Evolutionary conservation across 2,797 vertebrate genomes (phyloP).

Genomic region (Acanthiza pusilla): DNA sequence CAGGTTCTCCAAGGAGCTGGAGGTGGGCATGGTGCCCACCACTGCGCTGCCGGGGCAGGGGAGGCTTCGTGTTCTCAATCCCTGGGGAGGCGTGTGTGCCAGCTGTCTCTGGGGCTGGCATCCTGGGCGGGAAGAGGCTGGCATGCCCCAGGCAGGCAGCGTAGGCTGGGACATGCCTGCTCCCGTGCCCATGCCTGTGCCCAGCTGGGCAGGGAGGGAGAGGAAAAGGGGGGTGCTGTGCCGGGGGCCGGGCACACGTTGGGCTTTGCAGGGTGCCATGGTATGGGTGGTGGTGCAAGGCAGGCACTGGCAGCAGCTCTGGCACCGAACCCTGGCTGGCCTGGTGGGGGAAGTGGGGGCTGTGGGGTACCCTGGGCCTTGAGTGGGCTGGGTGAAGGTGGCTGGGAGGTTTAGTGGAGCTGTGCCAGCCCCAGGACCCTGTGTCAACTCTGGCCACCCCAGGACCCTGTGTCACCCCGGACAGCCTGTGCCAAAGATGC

Average conservation of each 20-base stretch:
- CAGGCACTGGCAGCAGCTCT: background rate
- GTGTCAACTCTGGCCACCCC: background rate
- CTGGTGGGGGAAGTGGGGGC: background rate
- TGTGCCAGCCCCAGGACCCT: background rate
- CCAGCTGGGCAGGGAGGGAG: background rate
- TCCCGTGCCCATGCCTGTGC: background rate
- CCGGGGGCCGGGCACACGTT: background rate
- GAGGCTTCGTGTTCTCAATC: background rate
- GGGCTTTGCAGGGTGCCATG: background rate
- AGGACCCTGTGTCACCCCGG: background rate
- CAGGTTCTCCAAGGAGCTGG: background rate
- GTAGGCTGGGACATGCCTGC: slow-evolving; percentile 33
- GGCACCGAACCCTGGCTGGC: background rate
- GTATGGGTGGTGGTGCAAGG: background rate
- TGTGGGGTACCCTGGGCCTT: background rate
- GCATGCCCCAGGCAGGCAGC: background rate
- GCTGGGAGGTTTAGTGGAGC: background rate
- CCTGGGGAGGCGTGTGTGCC: background rate
- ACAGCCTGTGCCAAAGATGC: background rate
- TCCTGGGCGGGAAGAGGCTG: slow-evolving; percentile 27
- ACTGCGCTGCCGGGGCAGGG: background rate
- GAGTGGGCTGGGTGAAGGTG: rapidly evolving
- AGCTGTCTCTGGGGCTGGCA: slow-evolving; percentile 18
- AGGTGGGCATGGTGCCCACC: background rate
- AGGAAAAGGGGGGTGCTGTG: background rate